Evolutionary conservation across 37 sponge, comb jelly and placozoan species (phyloP).

Genomic region (Amphimedon queenslandica): DNA sequence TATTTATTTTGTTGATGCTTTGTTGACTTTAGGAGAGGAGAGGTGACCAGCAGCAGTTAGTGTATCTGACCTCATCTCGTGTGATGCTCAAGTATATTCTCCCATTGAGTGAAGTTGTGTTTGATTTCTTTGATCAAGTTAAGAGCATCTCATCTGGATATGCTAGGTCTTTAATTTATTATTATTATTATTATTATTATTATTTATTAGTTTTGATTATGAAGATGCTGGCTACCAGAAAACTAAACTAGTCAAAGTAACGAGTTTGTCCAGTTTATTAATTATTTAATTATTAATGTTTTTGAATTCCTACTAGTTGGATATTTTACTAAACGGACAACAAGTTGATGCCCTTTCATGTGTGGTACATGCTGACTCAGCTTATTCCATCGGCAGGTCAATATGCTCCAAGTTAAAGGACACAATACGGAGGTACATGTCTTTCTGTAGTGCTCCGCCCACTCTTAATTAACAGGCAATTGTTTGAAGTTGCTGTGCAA

Average conservation of each 20-base stretch:
- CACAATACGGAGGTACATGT: slow-evolving; percentile 58
- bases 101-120: slow-evolving; percentile 82
- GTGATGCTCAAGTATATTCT: slow-evolving; percentile 76
- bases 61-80: slow-evolving; percentile 57
- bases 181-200: neutral
- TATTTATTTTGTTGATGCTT: too few relatives aligned
- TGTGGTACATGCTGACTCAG: slow-evolving; percentile 74
- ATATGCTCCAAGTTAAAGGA: slow-evolving; percentile 71
- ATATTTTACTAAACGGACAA: slow-evolving; percentile 84
- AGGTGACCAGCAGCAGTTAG: slow-evolving; percentile 66
- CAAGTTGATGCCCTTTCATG: slow-evolving; percentile 84
- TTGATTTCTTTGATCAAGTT: slow-evolving; percentile 83
- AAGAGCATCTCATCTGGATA: slow-evolving; percentile 88
- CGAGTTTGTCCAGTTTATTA: neutral
- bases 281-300: neutral
- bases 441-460: neutral
- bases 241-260: slow-evolving; percentile 76
- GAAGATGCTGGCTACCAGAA: slow-evolving; percentile 81
- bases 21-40: slow-evolving; percentile 38
- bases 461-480: slow-evolving; percentile 46
- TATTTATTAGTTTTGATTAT: slow-evolving; percentile 83
- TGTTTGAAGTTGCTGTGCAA: slow-evolving; percentile 90
- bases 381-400: slow-evolving; percentile 41
- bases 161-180: slow-evolving; percentile 54
- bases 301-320: slow-evolving; percentile 57